phyloP scores from a whole-genome alignment of 2,888 invertebrate genomes.

The Mystacides longicornis region DNA sequence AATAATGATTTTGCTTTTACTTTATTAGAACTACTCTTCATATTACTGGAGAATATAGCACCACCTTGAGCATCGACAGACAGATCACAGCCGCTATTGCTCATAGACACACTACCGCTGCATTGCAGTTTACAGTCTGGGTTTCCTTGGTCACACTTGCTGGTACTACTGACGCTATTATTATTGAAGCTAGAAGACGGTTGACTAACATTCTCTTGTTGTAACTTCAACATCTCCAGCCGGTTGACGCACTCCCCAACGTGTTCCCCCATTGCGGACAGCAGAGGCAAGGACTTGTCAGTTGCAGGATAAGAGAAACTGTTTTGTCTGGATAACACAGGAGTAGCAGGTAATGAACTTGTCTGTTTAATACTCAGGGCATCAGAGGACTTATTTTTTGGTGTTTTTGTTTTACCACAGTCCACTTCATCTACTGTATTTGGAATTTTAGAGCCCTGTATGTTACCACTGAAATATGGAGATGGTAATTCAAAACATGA shows the following conservation, averaged over 20 bases:
- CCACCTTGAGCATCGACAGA: background rate
- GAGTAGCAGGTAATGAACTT: constrained; percentile 40
- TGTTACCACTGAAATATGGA: constrained; percentile 43
- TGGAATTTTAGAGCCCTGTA: constrained; percentile 17
- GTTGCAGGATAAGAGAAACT: constrained; percentile 16
- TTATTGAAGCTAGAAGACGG: constrained; percentile 8
- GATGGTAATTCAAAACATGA: constrained; percentile 73
- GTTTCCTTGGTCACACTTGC: background rate
- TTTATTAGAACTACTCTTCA: constrained; percentile 32
- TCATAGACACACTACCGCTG: too few species aligned
- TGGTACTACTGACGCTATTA: background rate
- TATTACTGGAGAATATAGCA: background rate
- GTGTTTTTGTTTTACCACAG: constrained; percentile 21
- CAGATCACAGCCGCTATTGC: background rate
- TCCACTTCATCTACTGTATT: constrained; percentile 29
- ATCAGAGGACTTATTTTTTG: constrained; percentile 46
- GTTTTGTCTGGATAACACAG: constrained; percentile 30
- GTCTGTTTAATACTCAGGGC: constrained; percentile 38
- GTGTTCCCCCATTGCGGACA: background rate
- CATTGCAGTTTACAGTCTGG: background rate
- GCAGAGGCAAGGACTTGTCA: constrained; percentile 2
- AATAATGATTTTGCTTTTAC: constrained; percentile 50
- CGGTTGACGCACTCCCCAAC: constrained; percentile 21
- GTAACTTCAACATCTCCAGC: constrained; percentile 8
- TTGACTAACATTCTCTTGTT: background rate